These are phyloP conservation scores for Pomacea maculata DNA, from an alignment of 1,140 invertebrate species.

Conservation along the genomic window DNA sequence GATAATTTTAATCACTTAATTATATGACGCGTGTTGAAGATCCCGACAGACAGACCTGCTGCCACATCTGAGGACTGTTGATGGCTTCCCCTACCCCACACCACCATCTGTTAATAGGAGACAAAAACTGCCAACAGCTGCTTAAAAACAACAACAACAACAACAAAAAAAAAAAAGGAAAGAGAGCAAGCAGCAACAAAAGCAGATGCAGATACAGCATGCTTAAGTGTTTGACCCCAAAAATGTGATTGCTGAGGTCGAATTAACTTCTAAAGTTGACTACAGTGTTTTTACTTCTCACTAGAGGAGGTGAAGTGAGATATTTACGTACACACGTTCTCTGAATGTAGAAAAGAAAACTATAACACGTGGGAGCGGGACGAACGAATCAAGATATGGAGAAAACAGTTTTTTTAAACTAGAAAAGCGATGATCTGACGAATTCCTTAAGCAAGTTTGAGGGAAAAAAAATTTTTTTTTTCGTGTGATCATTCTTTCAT, in stretches of 20 bases:
- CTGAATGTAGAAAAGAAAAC: neutral
- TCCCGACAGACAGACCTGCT: neutral
- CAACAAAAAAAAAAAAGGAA: neutral
- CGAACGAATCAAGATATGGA: neutral
- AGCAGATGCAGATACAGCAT: neutral
- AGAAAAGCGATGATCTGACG: neutral
- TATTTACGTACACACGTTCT: neutral
- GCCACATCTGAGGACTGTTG: neutral
- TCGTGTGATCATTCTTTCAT: neutral
- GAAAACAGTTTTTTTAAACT: neutral
- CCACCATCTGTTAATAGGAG: neutral
- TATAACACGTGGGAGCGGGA: neutral
- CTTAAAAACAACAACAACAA: neutral
- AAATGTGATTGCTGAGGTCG: neutral
- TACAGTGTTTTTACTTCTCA: too few relatives aligned
- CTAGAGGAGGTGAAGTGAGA: neutral
- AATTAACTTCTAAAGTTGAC: neutral
- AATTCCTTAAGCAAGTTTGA: neutral
- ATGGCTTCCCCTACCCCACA: neutral
- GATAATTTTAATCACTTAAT: neutral
- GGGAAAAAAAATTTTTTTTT: neutral
- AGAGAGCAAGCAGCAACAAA: neutral
- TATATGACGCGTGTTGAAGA: neutral
- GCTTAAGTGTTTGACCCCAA: neutral
- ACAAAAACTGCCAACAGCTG: neutral